These are phyloP conservation scores for Neoseiulus cucumeris DNA, from an alignment of 1,140 invertebrate genomes.

Conservation along the genomic window DNA sequence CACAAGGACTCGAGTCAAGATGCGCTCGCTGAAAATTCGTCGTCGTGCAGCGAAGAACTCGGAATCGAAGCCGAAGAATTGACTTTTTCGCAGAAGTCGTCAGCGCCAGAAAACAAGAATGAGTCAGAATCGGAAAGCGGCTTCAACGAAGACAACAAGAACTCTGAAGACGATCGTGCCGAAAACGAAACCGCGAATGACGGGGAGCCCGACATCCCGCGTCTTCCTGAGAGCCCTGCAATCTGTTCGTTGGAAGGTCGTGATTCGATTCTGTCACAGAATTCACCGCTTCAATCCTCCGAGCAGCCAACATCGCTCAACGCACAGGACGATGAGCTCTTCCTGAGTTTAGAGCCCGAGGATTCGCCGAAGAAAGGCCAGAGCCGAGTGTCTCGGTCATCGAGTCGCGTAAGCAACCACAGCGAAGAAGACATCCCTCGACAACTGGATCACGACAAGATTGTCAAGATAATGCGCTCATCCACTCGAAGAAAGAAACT, in stretches of 20 bases:
- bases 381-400: background rate
- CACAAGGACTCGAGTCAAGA: background rate
- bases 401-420: background rate
- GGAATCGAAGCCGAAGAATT: background rate
- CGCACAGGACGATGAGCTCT: background rate
- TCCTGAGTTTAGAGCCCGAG: background rate
- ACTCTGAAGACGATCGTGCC: background rate
- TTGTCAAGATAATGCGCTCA: conserved; percentile 6
- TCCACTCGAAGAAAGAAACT: conserved; percentile 4
- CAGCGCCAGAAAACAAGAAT: background rate
- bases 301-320: background rate
- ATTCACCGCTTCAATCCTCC: too few relatives aligned
- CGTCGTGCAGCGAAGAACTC: background rate
- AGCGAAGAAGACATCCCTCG: conserved; percentile 1
- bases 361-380: background rate
- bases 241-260: too few relatives aligned
- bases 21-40: background rate
- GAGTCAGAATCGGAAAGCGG: background rate
- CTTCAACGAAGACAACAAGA: background rate
- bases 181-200: background rate
- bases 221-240: too few relatives aligned
- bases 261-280: too few relatives aligned
- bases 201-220: too few relatives aligned
- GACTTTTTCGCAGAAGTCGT: background rate
- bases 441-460: background rate